Evolutionary conservation across 2,888 invertebrate genomes (phyloP).

Genomic region (Oithona nana): DNA sequence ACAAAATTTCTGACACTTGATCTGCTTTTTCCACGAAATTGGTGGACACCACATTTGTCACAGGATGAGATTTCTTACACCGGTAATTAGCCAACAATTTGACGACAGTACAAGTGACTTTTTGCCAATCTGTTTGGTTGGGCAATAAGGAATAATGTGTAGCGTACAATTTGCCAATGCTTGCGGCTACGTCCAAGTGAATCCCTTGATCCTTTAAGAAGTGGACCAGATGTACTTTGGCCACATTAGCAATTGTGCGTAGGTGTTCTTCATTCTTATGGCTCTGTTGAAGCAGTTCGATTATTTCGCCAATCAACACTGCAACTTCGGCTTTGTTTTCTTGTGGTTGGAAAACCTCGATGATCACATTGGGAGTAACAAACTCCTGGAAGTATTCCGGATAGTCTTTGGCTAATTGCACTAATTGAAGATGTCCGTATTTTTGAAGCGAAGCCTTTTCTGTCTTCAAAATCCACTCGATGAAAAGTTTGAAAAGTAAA

Average conservation of each 20-base stretch:
- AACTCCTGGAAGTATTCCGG: background rate
- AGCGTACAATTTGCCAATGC: background rate
- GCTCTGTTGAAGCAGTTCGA: background rate
- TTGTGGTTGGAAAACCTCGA: background rate
- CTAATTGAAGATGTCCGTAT: background rate
- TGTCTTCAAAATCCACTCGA: background rate
- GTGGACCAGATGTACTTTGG: background rate
- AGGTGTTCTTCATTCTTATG: background rate
- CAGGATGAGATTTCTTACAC: background rate
- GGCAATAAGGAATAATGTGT: background rate
- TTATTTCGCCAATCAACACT: background rate
- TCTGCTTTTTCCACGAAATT: background rate
- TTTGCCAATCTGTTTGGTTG: background rate
- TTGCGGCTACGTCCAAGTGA: background rate
- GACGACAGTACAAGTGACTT: background rate
- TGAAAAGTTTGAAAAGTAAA: background rate
- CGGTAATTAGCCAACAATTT: background rate
- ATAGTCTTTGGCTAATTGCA: background rate
- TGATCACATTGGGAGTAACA: background rate
- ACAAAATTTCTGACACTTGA: background rate
- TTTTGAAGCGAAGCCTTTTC: background rate
- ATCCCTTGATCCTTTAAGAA: background rate
- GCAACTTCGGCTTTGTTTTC: background rate
- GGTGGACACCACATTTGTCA: background rate
- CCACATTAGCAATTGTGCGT: background rate